Evolutionary conservation across 2,797 vertebrate genomes (phyloP), one percentile per base, ranked within the genome.

Genomic region (Tinamus major): DNA sequence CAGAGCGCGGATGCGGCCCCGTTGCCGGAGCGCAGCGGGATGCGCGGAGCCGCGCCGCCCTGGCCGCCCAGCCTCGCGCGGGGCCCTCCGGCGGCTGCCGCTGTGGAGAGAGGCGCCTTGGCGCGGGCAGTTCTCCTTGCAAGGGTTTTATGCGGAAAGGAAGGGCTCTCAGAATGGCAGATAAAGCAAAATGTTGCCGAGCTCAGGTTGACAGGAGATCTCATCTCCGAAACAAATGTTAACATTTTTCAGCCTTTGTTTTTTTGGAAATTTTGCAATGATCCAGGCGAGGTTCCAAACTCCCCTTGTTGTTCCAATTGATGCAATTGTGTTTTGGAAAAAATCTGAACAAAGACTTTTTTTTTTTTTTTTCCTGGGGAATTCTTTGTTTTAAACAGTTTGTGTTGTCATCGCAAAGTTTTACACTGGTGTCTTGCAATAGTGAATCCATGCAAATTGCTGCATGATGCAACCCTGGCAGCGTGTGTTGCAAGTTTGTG

Each of bases 101-200:
- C 14, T 62, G 48, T 27, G 31, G 48, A 65, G 27, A 39, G 27
- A 89, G 13, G 48, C 33, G 35, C 9, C 56, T 82, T 35, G 11
- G 33, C 89, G 62, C 49, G 2, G 44, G 79, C 20, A 27, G 29
- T 87, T 80, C 33, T 85, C n/a, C 68, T 77, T 55, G 58, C 7
- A 5, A 1, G 4, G 24, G 13, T 70, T 87, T 8, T 77, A 46
- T 21, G 70, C 31, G 5, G 51, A 48, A 74, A 29, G 46, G 58
- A 23, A 70, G 63, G 13, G 7, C 16, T 88, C 87, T 68, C 7
- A 76, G 68, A 68, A 61, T 16, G 74, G 79, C 74, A 89, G 46
- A 13, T 39, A 55, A 69, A 76, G 15, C 8, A 42, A 46, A 64
- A 11, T 0, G 0, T n/a, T 27, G 24, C 72, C 69, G 74, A 88